Percentiles rank a stretch among this genome's conserved stretches.
Evolutionary conservation across 2,888 invertebrate species (phyloP).

Genomic region (Pteria penguin): DNA sequence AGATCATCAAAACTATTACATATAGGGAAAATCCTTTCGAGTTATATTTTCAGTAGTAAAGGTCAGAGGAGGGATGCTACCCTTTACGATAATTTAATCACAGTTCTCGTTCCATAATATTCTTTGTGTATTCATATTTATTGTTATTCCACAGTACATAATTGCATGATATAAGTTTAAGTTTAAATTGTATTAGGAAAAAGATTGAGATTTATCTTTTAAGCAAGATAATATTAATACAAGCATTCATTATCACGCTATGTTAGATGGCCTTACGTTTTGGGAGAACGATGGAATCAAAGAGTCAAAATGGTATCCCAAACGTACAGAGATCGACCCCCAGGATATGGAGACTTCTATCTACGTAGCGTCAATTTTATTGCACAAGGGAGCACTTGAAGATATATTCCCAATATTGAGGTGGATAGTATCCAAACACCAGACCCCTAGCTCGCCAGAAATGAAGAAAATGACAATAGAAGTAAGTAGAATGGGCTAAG

Average conservation of each 20-base stretch:
- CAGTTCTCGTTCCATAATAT: neutral
- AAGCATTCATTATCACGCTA: too few relatives aligned
- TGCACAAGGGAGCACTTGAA: neutral
- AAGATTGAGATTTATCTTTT: too few relatives aligned
- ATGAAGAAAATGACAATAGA: neutral
- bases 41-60: too few relatives aligned
- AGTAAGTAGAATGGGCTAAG: neutral
- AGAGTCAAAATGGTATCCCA: neutral
- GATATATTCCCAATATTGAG: neutral
- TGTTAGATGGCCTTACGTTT: neutral
- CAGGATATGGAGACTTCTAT: neutral
- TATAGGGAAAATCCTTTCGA: too few relatives aligned
- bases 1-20: too few relatives aligned
- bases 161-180: too few relatives aligned
- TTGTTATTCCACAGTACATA: neutral
- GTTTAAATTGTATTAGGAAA: too few relatives aligned
- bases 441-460: neutral
- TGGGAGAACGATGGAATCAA: neutral
- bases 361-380: neutral
- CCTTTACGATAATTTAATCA: too few relatives aligned
- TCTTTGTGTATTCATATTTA: neutral
- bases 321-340: neutral
- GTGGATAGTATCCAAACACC: neutral
- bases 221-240: too few relatives aligned
- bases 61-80: too few relatives aligned